Base-by-base conservation (phyloP, 2,888 invertebrate species). In the Acanthosepion pharaonis region DNA sequence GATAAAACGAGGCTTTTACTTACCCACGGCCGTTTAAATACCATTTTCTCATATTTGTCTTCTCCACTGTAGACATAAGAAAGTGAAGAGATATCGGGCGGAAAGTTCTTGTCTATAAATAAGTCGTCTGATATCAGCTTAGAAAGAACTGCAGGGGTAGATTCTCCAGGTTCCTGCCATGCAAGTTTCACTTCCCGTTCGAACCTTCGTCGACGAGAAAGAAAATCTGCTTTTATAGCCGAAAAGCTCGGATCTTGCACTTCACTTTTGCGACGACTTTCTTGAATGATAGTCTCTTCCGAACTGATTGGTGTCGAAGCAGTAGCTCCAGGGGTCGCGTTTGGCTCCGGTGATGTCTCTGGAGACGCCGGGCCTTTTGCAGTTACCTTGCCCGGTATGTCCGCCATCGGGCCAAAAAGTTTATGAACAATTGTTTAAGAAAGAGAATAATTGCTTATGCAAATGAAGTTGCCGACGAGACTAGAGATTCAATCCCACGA, bases 31-130 rank as follows among this genome's bases (percentile, higher is more conserved):
- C 99, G 98, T 96, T 98, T 98, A 99, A 99, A 99, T 97, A 99
- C 98, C 96, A 99, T 98, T 59, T 98, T 98, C 96, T 99, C 98
- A 96, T 99, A 98, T 48, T 99, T 98, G 93, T 98, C 98, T 96
- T 98, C 97, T 0, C 97, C 97, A 94, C 96, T 98, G 97, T 99
- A 99, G 97, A 98, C 99, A 98, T 98, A 99, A 15, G 97, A 97
- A 91, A 99, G 98, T 64, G 99, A 98, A 94, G 98, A 98, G 97
- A 99, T 98, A 78, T 98, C 98, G 0, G 99, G 98, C 0, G 98
- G 98, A 97, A 99, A 99, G 96, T 99, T 98, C 0, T 98, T 98
- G 98, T 99, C 99, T 96, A 99, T 99, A 97, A 99, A 99, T 92
- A 99, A 95, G 6, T 78, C n/a, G 94, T 96, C 96, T 9, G 94